Conservation (phyloP, 2,888 invertebrate species). For the Ophion ellenae region DNA sequence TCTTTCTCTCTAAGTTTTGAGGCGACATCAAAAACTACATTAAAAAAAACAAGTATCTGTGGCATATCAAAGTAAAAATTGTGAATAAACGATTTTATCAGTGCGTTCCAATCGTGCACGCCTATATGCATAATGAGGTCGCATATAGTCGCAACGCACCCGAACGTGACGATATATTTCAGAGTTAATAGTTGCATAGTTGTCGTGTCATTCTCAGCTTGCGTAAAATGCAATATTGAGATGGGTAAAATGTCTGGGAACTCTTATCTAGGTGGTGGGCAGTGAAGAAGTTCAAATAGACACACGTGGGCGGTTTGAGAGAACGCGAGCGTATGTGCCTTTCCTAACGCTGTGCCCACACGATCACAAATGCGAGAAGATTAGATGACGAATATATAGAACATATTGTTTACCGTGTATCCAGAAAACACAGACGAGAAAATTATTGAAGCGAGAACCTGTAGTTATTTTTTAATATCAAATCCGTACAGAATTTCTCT, state of each 20-base stretch:
- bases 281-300: constrained; percentile 41
- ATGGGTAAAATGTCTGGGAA: constrained; percentile 25
- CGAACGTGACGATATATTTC: neutral
- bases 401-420: neutral
- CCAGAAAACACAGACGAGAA: neutral
- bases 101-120: too few relatives aligned
- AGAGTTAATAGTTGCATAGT: neutral
- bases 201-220: constrained; percentile 38
- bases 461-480: too few relatives aligned
- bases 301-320: constrained; percentile 32
- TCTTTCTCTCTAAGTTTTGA: too few relatives aligned
- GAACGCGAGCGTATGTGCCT: constrained; percentile 24
- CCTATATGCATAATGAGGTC: too few relatives aligned
- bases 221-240: constrained; percentile 12
- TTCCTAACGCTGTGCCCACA: constrained; percentile 23
- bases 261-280: constrained; percentile 21
- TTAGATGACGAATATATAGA: constrained; percentile 3
- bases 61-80: too few relatives aligned
- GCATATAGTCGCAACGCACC: neutral
- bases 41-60: too few relatives aligned
- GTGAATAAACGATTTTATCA: too few relatives aligned
- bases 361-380: constrained; percentile 16
- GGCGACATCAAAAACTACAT: too few relatives aligned
- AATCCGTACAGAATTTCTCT: too few relatives aligned
- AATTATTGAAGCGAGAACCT: neutral